A percentile compares a stretch with the other conserved stretches of the same genome.
phyloP scores from a whole-genome alignment of 2,888 invertebrate genomes.

The Philereme transversata region DNA sequence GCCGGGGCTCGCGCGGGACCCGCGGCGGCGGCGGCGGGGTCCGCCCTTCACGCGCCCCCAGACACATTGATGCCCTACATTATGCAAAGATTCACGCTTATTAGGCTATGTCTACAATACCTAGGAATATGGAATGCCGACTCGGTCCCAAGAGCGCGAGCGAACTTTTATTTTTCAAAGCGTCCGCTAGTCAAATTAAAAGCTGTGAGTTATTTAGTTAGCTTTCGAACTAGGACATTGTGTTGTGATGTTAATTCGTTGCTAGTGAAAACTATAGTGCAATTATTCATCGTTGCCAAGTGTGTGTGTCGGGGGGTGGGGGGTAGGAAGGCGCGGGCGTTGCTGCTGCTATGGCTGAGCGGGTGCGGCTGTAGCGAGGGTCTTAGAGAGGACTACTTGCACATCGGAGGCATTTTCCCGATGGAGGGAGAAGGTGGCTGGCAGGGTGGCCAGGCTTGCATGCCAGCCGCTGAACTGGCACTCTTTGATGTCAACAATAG shows the following conservation, averaged over 20 bases:
- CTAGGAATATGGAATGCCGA: constrained; percentile 64
- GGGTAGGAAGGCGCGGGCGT: constrained; percentile 49
- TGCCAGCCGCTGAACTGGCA: constrained; percentile 98
- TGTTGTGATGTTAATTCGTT: constrained; percentile 71
- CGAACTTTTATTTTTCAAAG: constrained; percentile 78
- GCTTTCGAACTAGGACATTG: constrained; percentile 77
- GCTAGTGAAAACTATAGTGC: constrained; percentile 78
- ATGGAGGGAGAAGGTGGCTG: constrained; percentile 98
- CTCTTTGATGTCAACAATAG: constrained; percentile 97
- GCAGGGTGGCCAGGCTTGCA: constrained; percentile 99
- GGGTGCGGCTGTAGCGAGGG: constrained; percentile 66
- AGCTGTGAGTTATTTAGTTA: constrained; percentile 61
- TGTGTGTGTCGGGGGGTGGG: constrained; percentile 56
- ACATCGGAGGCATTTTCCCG: constrained; percentile 99
- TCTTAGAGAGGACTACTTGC: constrained; percentile 89
- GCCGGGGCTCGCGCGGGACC: constrained; percentile 62
- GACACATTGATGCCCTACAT: constrained; percentile 60
- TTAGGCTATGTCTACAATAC: constrained; percentile 78
- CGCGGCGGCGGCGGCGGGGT: constrained; percentile 64
- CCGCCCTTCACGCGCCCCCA: constrained; percentile 55
- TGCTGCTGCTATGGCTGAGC: constrained; percentile 66
- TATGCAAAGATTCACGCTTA: constrained; percentile 74
- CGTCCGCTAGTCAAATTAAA: constrained; percentile 82
- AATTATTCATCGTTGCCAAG: constrained; percentile 80
- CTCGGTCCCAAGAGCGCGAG: constrained; percentile 61